Percentiles rank a stretch among this genome's conserved stretches.
These are phyloP conservation scores for Amphibalanus amphitrite DNA, from an alignment of 1,140 invertebrate species.

Conservation along the genomic window DNA sequence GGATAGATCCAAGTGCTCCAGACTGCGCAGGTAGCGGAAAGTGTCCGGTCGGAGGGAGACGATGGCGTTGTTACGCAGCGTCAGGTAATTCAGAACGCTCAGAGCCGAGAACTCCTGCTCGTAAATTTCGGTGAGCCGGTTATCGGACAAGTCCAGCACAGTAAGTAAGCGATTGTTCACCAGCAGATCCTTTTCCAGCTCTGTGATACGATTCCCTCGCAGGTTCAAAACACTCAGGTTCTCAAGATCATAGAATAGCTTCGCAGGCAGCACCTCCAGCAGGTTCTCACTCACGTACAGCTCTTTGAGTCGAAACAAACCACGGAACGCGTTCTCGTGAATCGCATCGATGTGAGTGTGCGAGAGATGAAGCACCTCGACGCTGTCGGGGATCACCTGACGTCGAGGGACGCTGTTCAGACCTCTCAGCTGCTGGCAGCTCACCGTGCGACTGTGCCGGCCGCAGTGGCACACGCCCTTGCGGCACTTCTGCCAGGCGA, in stretches of 20 bases:
- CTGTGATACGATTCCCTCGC: conserved; percentile 45
- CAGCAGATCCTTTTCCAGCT: conserved; percentile 30
- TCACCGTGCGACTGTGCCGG: conserved; percentile 14
- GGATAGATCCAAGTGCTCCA: conserved; percentile 35
- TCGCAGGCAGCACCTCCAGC: conserved; percentile 52
- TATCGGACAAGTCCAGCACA: conserved; percentile 46
- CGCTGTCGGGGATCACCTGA: conserved; percentile 16
- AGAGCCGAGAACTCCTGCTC: conserved; percentile 36
- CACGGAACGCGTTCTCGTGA: conserved; percentile 51
- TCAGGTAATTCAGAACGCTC: conserved; percentile 41
- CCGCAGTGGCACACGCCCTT: conserved; percentile 17
- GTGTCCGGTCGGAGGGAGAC: conserved; percentile 34
- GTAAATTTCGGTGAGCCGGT: conserved; percentile 41
- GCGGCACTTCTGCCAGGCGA: conserved; percentile 16
- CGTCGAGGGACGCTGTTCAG: conserved; percentile 15
- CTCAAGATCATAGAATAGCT: conserved; percentile 49
- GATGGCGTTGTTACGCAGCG: conserved; percentile 50
- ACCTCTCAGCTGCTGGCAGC: conserved; percentile 16
- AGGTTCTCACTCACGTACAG: conserved; percentile 53
- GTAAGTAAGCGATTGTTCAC: neutral
- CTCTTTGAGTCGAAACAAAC: conserved; percentile 43
- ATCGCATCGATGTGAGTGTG: conserved; percentile 49
- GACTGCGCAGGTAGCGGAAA: conserved; percentile 28
- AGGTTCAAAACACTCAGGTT: conserved; percentile 47
- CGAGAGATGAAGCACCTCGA: conserved; percentile 37